These are phyloP conservation scores for Parazoanthus darwini DNA, from an alignment of 92 coral and sea anemone genomes.

Conservation along the genomic window DNA sequence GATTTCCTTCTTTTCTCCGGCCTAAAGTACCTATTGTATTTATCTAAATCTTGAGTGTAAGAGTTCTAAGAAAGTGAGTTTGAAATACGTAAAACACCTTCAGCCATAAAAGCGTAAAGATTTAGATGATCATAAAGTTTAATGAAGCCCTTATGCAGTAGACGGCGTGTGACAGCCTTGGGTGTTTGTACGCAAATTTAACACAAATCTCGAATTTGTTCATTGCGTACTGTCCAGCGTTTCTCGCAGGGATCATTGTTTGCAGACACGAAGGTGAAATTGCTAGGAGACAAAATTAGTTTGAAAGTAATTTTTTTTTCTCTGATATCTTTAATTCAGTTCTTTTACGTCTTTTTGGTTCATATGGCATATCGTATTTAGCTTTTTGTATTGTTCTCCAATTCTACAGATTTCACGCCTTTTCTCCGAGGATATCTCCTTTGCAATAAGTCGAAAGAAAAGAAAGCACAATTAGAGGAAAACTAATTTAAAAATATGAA, in stretches of 20 bases:
- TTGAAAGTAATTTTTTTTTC: conserved; percentile 3
- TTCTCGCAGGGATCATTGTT: background rate
- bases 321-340: conserved; percentile 12
- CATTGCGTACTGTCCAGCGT: background rate
- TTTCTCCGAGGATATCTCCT: background rate
- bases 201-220: conserved; percentile 1
- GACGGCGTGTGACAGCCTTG: background rate
- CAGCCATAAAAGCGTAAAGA: background rate
- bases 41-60: background rate
- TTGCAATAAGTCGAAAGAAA: background rate
- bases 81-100: background rate
- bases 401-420: conserved; percentile 38
- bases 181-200: background rate
- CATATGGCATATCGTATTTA: background rate
- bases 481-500: background rate
- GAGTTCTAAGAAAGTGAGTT: background rate
- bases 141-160: background rate
- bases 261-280: conserved; percentile 26
- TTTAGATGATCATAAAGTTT: background rate
- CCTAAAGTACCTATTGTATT: background rate
- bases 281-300: conserved; percentile 28
- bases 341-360: background rate
- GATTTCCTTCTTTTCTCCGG: background rate
- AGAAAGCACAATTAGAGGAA: background rate
- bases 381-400: background rate